Base-by-base conservation (phyloP, 2,797 vertebrate species). In the Oreochromis mossambicus region DNA sequence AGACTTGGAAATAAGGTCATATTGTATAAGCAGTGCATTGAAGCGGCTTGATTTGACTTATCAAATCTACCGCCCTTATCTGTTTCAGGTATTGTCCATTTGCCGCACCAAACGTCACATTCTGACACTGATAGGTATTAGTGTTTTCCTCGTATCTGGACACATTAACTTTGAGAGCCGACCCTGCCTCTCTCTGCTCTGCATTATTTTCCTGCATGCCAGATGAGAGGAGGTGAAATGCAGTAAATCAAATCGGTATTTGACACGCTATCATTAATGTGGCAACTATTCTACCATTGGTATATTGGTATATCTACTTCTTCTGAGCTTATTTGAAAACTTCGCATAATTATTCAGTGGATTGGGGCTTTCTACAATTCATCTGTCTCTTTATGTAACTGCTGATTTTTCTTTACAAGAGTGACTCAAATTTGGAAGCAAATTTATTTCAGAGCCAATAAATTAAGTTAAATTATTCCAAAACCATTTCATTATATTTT, bases 51-150 rank as follows among this genome's bases (percentile, higher is more conserved):
- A 87, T 91, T 86, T 80, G 86, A 84, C 87, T 89, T 88, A 83
- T 90, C 78, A 91, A 89, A 90, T 89, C 17, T 29, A 77, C 76
- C 29, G 79, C 83, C 19, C 88, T 84, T 81, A 93, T 90, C 83
- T 83, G 78, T 86, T 92, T 82, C 66, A 83, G 81, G 83, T 83
- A 79, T 81, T 89, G 77, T 86, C 68, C 58, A 82, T 85, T 83
- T 8, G 11, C 56, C 8, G 24, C 83, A 80, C 83, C 80, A 58
- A 80, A 83, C 84, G 81, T 86, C 80, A 84, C 70, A 78, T 87
- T 66, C 77, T 73, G 79, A 63, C 82, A 51, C 87, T 84, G 61
- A n/a, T 46, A 43, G 78, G 56, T 86, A 34, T 83, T 51, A 87
- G 56, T 29, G 56, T 58, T 83, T 83, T 32, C 83, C 29, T 83